Evolutionary conservation across 2,888 invertebrate species (phyloP), one percentile per base, ranked within the genome.

Genomic region (Nysson spinosus): DNA sequence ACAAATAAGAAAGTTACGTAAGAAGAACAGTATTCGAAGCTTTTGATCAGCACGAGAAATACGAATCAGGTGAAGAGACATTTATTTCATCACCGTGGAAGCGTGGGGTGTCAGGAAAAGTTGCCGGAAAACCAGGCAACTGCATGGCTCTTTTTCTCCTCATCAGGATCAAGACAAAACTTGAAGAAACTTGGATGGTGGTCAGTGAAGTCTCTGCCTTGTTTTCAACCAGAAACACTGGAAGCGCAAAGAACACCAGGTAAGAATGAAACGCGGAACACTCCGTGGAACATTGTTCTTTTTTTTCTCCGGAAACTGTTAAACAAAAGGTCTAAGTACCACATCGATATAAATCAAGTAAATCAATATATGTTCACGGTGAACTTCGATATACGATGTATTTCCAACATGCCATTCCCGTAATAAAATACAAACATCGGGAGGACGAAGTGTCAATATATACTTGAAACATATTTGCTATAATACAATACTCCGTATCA

Each of bases 221-320:
- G 35, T 44, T 44, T 40, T 32, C 47, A 14, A 17, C 7, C 32
- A 11, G 47, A 24, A 40, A 16, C 14, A 22, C 35, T 5, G 16
- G 28, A 32, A 50, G 30, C 28, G 39, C 19, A 11, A 32, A 20
- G 19, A 28, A 26, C 14, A 12, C 26, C 26, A 26, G 44, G 44
- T 35, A 44, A 35, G 57, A 12, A 42, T 16, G 50, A 30, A 24
- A 26, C 20, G 37, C 7, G 9, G 40, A 6, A 24, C 4, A 24
- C 6, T 24, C 24, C 4, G 24, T 6, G 6, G 24, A 24, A 24
- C 24, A 5, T 24, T 4, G 24, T n/a, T n/a, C n/a, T n/a, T n/a
- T n/a, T n/a, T n/a, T n/a, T n/a, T n/a, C n/a, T n/a, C n/a, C n/a
- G n/a, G n/a, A n/a, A n/a, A n/a, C n/a, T n/a, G n/a, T n/a, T n/a